Evolutionary conservation across 2,888 invertebrate species (phyloP).

Genomic region (Synanthedon myopaeformis): DNA sequence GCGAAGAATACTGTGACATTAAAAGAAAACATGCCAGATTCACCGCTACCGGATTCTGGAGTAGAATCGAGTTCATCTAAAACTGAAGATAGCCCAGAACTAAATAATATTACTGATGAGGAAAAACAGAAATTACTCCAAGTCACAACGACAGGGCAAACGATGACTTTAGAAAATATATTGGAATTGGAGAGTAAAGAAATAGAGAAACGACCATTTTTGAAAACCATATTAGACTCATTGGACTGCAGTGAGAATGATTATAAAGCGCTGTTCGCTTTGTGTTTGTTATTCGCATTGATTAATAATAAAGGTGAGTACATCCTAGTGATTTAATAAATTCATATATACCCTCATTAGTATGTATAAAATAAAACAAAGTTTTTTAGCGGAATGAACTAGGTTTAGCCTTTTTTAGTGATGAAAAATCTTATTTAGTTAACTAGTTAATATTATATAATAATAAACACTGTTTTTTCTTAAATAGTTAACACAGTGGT

Average conservation of each 20-base stretch:
- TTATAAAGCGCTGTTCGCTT: constrained; percentile 90
- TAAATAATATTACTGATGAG: constrained; percentile 90
- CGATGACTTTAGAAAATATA: constrained; percentile 34
- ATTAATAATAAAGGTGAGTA: constrained; percentile 90
- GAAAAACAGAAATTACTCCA: constrained; percentile 81
- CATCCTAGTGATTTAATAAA: too few species aligned
- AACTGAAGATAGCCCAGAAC: constrained; percentile 38
- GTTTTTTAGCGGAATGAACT: too few species aligned
- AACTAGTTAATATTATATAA: too few species aligned
- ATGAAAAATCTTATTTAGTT: too few species aligned
- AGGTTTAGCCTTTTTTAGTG: too few species aligned
- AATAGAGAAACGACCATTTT: constrained; percentile 79
- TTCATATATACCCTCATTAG: too few species aligned
- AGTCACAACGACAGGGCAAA: constrained; percentile 27
- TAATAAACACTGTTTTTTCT: too few species aligned
- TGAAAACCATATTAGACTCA: constrained; percentile 89
- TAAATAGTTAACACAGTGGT: too few species aligned
- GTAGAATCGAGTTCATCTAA: constrained; percentile 51
- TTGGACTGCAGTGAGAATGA: constrained; percentile 93
- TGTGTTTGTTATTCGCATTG: constrained; percentile 93
- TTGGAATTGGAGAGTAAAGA: constrained; percentile 49
- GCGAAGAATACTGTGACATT: constrained; percentile 21
- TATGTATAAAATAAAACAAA: too few species aligned
- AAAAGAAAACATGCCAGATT: constrained; percentile 60
- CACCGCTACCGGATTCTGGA: constrained; percentile 59